phyloP scores from a whole-genome alignment of 2,113 vertebrate genomes.

The Gavialis gangeticus region DNA sequence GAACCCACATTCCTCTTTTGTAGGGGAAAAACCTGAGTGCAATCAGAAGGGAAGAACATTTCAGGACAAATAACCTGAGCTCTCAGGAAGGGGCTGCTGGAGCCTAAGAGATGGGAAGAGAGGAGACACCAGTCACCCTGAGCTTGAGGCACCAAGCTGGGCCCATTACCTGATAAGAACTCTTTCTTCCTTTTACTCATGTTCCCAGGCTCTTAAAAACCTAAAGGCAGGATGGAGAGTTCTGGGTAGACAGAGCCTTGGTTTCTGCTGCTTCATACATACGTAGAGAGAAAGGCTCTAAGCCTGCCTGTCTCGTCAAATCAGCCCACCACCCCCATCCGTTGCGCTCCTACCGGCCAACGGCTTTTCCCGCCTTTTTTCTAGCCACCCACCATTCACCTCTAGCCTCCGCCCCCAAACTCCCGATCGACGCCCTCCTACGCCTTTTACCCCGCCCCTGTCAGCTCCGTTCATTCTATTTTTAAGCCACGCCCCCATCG shows the following conservation, averaged over 20 bases:
- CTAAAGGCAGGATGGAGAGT: too few relatives aligned
- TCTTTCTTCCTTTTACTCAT: slow-evolving; percentile 70
- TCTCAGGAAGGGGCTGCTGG: neutral
- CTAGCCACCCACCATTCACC: neutral
- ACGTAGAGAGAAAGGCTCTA: too few relatives aligned
- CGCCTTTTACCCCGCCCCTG: neutral
- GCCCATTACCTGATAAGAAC: slow-evolving; percentile 54
- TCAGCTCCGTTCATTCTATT: neutral
- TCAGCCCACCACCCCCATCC: neutral
- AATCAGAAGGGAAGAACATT: too few relatives aligned
- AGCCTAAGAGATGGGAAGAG: too few relatives aligned
- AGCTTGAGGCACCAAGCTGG: neutral
- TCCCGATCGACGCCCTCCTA: too few relatives aligned
- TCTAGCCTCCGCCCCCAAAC: neutral
- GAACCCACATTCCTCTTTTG: too few relatives aligned
- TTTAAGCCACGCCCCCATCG: neutral
- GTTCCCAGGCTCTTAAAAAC: neutral
- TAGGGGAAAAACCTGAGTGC: too few relatives aligned
- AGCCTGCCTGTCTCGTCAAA: neutral
- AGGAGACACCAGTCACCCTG: too few relatives aligned
- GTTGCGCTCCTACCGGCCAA: too few relatives aligned
- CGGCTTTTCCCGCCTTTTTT: neutral
- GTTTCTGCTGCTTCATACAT: too few relatives aligned
- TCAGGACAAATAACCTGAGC: too few relatives aligned
- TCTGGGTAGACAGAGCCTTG: too few relatives aligned